phyloP scores from a whole-genome alignment of 2,797 vertebrate genomes.

The Aulostomus chinensis region DNA sequence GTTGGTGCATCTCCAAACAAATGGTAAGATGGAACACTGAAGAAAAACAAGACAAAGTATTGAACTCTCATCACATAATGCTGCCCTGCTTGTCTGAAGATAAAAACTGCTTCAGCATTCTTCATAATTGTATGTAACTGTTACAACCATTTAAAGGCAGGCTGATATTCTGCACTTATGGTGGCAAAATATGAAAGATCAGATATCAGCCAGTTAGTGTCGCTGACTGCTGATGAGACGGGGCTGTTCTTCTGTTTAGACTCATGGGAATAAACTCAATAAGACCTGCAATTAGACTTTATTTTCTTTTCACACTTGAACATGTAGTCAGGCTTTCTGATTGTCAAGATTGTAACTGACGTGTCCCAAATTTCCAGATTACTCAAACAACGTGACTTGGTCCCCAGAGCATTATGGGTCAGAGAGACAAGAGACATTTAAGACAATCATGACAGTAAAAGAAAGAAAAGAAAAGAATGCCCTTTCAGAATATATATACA shows the following conservation, averaged over 20 bases:
- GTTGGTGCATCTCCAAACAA: constrained; percentile 11
- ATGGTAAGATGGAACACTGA: constrained; percentile 24
- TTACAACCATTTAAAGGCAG: not conserved
- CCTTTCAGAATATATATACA: too few species aligned
- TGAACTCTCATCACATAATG: constrained; percentile 9
- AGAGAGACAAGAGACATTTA: too few species aligned
- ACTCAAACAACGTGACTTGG: too few species aligned
- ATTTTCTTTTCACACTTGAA: too few species aligned
- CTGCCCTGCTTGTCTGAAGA: not conserved
- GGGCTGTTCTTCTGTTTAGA: not conserved
- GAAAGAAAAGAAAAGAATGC: too few species aligned
- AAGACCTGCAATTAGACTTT: too few species aligned
- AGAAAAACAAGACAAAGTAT: not conserved
- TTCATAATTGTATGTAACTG: not conserved
- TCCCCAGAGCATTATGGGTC: too few species aligned
- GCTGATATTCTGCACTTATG: not conserved
- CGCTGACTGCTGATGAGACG: not conserved
- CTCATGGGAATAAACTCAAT: not conserved
- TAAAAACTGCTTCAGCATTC: not conserved
- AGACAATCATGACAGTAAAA: too few species aligned
- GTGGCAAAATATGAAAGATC: not conserved
- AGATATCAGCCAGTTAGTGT: constrained; percentile 2
- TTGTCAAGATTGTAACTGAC: too few species aligned
- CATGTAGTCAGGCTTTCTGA: too few species aligned
- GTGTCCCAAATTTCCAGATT: too few species aligned